phyloP scores from a whole-genome alignment of 2,888 invertebrate genomes.

The Mantis religiosa region DNA sequence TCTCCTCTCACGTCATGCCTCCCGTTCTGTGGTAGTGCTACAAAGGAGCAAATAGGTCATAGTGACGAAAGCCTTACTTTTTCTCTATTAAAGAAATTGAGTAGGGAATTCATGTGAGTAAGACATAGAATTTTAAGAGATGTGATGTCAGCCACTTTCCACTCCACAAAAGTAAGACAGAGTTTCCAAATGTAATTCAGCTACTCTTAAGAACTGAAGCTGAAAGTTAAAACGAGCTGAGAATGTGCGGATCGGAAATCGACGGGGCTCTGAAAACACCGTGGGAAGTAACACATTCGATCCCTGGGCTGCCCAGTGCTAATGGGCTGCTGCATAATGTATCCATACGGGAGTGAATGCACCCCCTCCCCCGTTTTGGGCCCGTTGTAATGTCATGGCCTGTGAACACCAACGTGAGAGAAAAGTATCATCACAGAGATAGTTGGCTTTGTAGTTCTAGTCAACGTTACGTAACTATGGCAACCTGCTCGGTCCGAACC shows the following conservation, averaged over 20 bases:
- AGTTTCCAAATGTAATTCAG: neutral
- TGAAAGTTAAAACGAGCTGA: neutral
- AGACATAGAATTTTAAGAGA: too few relatives aligned
- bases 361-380: neutral
- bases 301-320: neutral
- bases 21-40: too few relatives aligned
- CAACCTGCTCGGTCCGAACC: too few relatives aligned
- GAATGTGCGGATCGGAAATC: neutral
- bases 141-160: too few relatives aligned
- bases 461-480: too few relatives aligned
- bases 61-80: too few relatives aligned
- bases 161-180: too few relatives aligned
- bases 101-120: too few relatives aligned
- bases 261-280: neutral
- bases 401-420: neutral
- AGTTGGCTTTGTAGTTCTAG: too few relatives aligned
- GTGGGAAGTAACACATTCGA: neutral
- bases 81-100: too few relatives aligned
- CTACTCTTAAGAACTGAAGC: neutral
- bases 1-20: too few relatives aligned
- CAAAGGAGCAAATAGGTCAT: too few relatives aligned
- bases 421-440: neutral
- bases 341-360: neutral
- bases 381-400: neutral
- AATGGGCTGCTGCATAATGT: neutral